These are phyloP conservation scores for Lycaena phlaeas DNA, from an alignment of 2,888 invertebrate species.

Conservation along the genomic window DNA sequence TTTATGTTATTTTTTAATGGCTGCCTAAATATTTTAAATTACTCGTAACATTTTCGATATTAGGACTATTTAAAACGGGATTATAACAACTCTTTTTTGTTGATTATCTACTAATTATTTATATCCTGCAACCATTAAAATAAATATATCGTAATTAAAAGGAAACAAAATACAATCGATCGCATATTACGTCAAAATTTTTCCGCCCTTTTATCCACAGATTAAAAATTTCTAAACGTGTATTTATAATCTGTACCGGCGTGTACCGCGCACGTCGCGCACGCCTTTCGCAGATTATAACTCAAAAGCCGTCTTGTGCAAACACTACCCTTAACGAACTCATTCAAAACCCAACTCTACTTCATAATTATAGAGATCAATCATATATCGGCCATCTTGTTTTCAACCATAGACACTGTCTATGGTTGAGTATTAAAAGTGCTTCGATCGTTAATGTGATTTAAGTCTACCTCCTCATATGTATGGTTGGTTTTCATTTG, in stretches of 20 bases:
- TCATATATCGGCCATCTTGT: constrained; percentile 5
- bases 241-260: constrained; percentile 41
- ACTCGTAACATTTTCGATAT: too few relatives aligned
- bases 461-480: constrained; percentile 21
- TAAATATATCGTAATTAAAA: too few relatives aligned
- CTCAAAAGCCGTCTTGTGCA: constrained; percentile 39
- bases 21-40: too few relatives aligned
- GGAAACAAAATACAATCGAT: too few relatives aligned
- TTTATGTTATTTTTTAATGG: too few relatives aligned
- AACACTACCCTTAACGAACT: constrained; percentile 43
- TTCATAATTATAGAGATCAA: constrained; percentile 24
- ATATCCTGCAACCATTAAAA: too few relatives aligned
- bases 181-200: too few relatives aligned
- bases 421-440: neutral
- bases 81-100: too few relatives aligned
- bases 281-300: constrained; percentile 52
- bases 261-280: constrained; percentile 46
- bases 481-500: constrained; percentile 25
- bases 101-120: too few relatives aligned
- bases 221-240: constrained; percentile 12
- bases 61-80: too few relatives aligned
- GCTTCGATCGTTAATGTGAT: constrained; percentile 14
- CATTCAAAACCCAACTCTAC: constrained; percentile 37
- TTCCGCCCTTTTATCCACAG: too few relatives aligned
- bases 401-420: neutral